phyloP scores from a whole-genome alignment of 2,888 invertebrate genomes.

The Blastobasis lacticolella region DNA sequence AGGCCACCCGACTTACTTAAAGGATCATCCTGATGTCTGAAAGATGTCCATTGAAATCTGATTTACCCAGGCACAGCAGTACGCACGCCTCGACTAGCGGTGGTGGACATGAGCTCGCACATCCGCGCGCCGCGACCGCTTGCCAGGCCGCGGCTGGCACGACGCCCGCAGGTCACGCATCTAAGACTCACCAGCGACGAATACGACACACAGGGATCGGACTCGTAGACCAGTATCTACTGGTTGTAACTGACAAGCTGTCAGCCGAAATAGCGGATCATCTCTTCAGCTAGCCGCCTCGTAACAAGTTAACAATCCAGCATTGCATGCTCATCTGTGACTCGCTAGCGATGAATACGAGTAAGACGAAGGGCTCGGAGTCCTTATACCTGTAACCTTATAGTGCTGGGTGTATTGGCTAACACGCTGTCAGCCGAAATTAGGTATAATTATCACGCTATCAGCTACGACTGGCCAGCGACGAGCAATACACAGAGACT shows the following conservation, averaged over 20 bases:
- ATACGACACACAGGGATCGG: conserved; percentile 58
- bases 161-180: conserved; percentile 33
- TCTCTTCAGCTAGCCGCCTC: background rate
- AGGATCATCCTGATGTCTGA: too few species aligned
- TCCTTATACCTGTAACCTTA: background rate
- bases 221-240: conserved; percentile 21
- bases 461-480: too few species aligned
- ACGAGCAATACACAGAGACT: too few species aligned
- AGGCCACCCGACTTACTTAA: too few species aligned
- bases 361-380: background rate
- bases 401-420: background rate
- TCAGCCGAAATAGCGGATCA: background rate
- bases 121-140: conserved; percentile 34
- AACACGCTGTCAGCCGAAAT: too few species aligned
- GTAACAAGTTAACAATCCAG: background rate
- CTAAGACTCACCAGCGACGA: conserved; percentile 54
- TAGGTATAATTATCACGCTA: too few species aligned
- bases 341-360: background rate
- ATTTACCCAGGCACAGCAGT: conserved; percentile 45
- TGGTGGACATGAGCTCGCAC: conserved; percentile 57
- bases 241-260: background rate
- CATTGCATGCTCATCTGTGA: background rate
- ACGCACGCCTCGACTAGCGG: conserved; percentile 50
- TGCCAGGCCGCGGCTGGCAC: conserved; percentile 19
- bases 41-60: too few species aligned